A percentile compares a stretch with the other conserved stretches of the same genome.
Conservation (phyloP, 2,888 invertebrate species). For the Temnothorax unifasciatus region DNA sequence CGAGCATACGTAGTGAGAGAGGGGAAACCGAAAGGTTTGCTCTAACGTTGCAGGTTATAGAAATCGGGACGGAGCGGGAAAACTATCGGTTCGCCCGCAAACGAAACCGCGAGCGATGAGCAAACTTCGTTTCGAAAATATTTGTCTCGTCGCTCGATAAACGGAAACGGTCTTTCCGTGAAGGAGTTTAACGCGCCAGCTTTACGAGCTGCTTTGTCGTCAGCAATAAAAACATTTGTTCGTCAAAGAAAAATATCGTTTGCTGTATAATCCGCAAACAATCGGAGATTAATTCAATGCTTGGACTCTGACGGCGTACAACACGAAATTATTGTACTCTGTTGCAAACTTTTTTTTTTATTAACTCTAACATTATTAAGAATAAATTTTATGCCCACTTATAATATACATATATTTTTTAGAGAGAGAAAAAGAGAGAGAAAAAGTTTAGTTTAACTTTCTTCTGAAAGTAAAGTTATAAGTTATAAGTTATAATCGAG, state of each 20-base stretch:
- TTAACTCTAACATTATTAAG: not conserved
- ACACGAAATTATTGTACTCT: not conserved
- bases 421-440: not conserved
- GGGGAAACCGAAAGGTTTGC: constrained; percentile 38
- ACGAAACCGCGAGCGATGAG: constrained; percentile 53
- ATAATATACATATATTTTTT: not conserved
- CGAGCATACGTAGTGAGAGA: constrained; percentile 41
- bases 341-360: not conserved
- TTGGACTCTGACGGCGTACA: not conserved
- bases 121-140: constrained; percentile 53
- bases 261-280: constrained; percentile 25
- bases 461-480: not conserved
- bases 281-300: constrained; percentile 35
- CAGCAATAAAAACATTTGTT: constrained; percentile 26
- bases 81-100: constrained; percentile 47
- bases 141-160: constrained; percentile 49
- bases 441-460: not conserved
- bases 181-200: constrained; percentile 42
- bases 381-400: not conserved
- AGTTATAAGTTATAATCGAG: too few relatives aligned
- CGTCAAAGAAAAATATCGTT: constrained; percentile 26
- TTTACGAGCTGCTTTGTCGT: constrained; percentile 28
- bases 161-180: constrained; percentile 35
- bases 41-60: constrained; percentile 49
- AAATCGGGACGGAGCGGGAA: constrained; percentile 33